phyloP scores from a whole-genome alignment of 2,888 invertebrate species.

The Micropterix aruncella region DNA sequence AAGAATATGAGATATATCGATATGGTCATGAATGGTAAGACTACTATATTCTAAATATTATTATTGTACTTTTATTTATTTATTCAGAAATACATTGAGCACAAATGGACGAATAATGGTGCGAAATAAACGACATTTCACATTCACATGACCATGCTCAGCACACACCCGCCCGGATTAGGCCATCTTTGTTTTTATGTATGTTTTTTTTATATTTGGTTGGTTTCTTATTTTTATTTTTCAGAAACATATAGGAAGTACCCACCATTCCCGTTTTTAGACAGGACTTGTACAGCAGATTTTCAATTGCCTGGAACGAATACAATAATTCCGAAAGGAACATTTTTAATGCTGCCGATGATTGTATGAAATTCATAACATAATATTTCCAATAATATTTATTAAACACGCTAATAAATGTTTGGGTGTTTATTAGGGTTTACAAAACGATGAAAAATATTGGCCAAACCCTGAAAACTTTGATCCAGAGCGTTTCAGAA shows the following conservation, averaged over 20 bases:
- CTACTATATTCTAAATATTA: too few species aligned
- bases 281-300: slow-evolving; percentile 6
- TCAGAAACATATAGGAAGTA: slow-evolving; percentile 8
- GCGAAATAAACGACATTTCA: too few species aligned
- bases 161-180: too few species aligned
- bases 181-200: too few species aligned
- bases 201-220: too few species aligned
- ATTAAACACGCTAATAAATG: not conserved
- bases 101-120: too few species aligned
- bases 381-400: not conserved
- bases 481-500: slow-evolving; percentile 9
- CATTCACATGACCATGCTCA: too few species aligned
- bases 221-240: too few species aligned
- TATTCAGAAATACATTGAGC: too few species aligned
- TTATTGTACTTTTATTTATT: too few species aligned
- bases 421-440: slow-evolving; percentile 2
- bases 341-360: slow-evolving; percentile 8
- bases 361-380: slow-evolving; percentile 4
- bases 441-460: slow-evolving; percentile 7
- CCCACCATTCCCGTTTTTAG: slow-evolving; percentile 9
- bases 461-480: slow-evolving; percentile 7
- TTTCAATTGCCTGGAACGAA: slow-evolving; percentile 8
- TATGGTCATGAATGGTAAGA: slow-evolving; percentile 16
- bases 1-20: slow-evolving; percentile 19
- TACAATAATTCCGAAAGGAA: slow-evolving; percentile 7